phyloP scores from a whole-genome alignment of 2,113 vertebrate genomes.

The Acrocephalus kingi region DNA sequence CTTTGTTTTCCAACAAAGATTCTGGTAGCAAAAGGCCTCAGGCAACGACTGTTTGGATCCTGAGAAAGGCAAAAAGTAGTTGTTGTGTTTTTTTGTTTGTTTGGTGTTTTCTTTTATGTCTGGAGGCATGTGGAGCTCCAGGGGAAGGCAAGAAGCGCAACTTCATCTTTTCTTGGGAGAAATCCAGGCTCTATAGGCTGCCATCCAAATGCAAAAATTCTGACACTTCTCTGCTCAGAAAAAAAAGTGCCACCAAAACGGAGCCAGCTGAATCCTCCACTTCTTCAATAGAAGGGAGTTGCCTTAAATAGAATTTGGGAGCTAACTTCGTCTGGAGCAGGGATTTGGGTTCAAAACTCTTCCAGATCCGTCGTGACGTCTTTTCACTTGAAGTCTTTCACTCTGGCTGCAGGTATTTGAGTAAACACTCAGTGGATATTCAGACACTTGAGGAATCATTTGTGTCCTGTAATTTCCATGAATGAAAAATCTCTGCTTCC shows the following conservation, averaged over 20 bases:
- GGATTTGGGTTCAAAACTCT: constrained; percentile 29
- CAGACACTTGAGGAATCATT: background rate
- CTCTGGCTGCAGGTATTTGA: background rate
- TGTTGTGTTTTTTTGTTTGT: constrained; percentile 48
- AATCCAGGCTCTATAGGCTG: constrained; percentile 61
- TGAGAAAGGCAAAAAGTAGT: constrained; percentile 24
- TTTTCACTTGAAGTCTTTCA: background rate
- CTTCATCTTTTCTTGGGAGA: constrained; percentile 52
- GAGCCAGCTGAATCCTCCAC: constrained; percentile 40
- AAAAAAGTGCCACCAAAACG: constrained; percentile 37
- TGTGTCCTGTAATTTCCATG: background rate
- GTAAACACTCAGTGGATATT: background rate
- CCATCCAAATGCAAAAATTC: constrained; percentile 62
- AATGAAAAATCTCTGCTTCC: background rate
- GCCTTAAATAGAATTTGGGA: constrained; percentile 54
- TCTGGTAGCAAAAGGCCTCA: constrained; percentile 26
- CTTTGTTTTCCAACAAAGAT: constrained; percentile 25
- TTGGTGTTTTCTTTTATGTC: constrained; percentile 40
- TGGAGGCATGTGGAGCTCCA: constrained; percentile 60
- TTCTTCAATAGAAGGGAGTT: constrained; percentile 48
- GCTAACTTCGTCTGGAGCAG: constrained; percentile 48
- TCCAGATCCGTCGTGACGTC: background rate
- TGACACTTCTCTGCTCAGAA: constrained; percentile 42
- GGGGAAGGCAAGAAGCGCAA: constrained; percentile 41
- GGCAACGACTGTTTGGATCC: constrained; percentile 29